Evolutionary conservation across 2,888 invertebrate species (phyloP), one percentile per base, ranked within the genome.

Genomic region (Caenorhabditis drosophilae): DNA sequence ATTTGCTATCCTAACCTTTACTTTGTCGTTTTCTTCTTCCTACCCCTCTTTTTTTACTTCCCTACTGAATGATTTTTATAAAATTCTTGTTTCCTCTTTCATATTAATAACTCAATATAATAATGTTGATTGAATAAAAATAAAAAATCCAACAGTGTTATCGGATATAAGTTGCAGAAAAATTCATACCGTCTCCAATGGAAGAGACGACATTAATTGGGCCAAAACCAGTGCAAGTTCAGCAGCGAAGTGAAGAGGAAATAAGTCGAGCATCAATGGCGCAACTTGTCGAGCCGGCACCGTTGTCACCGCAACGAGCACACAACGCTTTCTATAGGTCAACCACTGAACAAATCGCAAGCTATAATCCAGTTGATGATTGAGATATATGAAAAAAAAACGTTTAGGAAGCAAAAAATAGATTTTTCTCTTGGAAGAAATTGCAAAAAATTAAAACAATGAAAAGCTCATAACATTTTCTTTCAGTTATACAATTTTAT

Each of bases 311-410:
- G 4, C 81, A 78, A 50, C 58, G 73, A 48, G 83, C 81, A 18
- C 80, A 83, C 54, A 71, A 80, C 63, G 82, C 82, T 23, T 78
- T 78, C 72, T 79, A 82, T 77, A 83, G 83, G 83, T 83, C 80
- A 35, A 77, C 73, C 20, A 64, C 70, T 35, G 80, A 83, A 61
- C 66, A 70, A 45, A 80, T 81, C 26, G 75, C 83, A 49, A 75
- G 76, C 26, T 83, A 83, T 64, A 82, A 82, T 60, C 80, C 79
- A 18, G 73, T 80, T 16, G 78, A 80, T 38, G 53, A 57, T 42
- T 67, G 26, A 57, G 44, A 22, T n/a, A 42, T 41, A 20, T 22
- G 15, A 38, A 12, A 25, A 57, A 31, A 35, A 42, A 23, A 15
- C 44, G n/a, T 16, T 42, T 12, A 16, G 12, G 22, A 23, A 9